These are phyloP conservation scores for Mycteria americana DNA, from an alignment of 2,797 vertebrate species.

Conservation along the genomic window DNA sequence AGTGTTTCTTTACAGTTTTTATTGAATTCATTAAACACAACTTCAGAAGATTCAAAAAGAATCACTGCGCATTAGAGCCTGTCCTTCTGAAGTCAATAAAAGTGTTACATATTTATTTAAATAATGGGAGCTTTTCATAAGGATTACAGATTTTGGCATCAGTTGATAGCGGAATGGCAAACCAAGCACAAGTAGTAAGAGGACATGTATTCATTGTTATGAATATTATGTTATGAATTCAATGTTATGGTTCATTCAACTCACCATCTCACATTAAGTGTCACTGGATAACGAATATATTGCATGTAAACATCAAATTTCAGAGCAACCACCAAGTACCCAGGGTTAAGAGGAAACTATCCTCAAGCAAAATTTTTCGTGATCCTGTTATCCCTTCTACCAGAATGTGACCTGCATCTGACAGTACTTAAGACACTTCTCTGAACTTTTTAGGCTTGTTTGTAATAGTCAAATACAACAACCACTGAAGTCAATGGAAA, in stretches of 20 bases:
- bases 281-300: not conserved
- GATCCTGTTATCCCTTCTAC: not conserved
- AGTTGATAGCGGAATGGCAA: not conserved
- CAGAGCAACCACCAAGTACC: not conserved
- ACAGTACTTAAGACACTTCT: not conserved
- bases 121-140: not conserved
- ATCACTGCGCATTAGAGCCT: not conserved
- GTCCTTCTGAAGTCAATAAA: not conserved
- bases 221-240: not conserved
- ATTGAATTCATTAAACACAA: not conserved
- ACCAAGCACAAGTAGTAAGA: not conserved
- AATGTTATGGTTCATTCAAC: not conserved
- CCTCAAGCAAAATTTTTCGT: not conserved
- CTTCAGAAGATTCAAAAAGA: not conserved
- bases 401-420: not conserved
- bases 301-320: not conserved
- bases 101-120: not conserved
- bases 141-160: not conserved
- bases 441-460: not conserved
- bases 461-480: not conserved
- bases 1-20: not conserved
- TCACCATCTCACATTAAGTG: not conserved
- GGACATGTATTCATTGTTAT: not conserved
- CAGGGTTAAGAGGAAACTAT: not conserved
- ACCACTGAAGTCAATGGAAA: not conserved